phyloP scores from a whole-genome alignment of 2,888 invertebrate genomes.

The Drosophila paramelanica region DNA sequence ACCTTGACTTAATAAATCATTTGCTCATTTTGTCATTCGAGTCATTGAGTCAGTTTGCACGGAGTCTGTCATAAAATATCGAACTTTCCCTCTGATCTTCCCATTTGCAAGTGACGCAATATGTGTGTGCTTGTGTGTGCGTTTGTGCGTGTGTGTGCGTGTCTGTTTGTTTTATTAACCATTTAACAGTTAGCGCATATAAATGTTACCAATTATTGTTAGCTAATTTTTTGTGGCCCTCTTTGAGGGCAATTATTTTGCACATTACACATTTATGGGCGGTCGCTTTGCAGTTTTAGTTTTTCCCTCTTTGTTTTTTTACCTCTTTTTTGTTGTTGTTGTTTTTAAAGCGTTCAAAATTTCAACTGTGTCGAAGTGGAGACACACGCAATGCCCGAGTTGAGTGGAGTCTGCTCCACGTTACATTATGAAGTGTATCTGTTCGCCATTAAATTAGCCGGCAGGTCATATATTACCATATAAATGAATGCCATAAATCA shows the following conservation, averaged over 20 bases:
- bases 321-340: not conserved
- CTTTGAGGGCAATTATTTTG: slow-evolving; percentile 45
- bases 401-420: not conserved
- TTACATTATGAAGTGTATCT: slow-evolving; percentile 21
- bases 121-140: slow-evolving; percentile 17
- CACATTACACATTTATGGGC: slow-evolving; percentile 43
- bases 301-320: not conserved
- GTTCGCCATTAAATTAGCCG: not conserved
- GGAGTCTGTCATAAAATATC: slow-evolving; percentile 21
- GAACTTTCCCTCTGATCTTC: slow-evolving; percentile 51
- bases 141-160: slow-evolving; percentile 6
- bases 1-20: slow-evolving; percentile 43
- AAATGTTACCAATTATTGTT: slow-evolving; percentile 76
- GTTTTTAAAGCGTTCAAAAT: slow-evolving; percentile 10
- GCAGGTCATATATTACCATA: not conserved
- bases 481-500: slow-evolving; percentile 13
- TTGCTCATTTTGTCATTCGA: slow-evolving; percentile 21
- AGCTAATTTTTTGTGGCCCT: slow-evolving; percentile 59
- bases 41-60: slow-evolving; percentile 37
- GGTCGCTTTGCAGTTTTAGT: slow-evolving; percentile 4
- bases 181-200: slow-evolving; percentile 77
- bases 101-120: slow-evolving; percentile 61
- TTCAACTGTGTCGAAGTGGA: slow-evolving; percentile 14
- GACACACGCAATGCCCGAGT: slow-evolving; percentile 6
- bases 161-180: slow-evolving; percentile 62